Conservation (phyloP, 1,140 invertebrate genomes). For the Panagrolaimus sp. region DNA sequence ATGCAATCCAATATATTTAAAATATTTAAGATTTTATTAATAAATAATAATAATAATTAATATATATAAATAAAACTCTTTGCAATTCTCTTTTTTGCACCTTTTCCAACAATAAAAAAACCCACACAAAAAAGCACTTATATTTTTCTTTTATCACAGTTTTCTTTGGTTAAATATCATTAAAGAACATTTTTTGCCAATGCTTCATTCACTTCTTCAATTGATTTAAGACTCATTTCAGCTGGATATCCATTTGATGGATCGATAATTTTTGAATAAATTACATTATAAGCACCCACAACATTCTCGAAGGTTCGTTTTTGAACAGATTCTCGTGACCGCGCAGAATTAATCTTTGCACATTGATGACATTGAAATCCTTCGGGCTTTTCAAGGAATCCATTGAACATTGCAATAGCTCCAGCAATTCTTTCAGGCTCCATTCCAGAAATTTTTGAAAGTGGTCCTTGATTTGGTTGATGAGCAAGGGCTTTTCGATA, state of each 20-base stretch:
- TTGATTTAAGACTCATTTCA: constrained; percentile 34
- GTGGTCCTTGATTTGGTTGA: constrained; percentile 66
- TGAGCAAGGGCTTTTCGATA: constrained; percentile 77
- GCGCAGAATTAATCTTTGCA: constrained; percentile 42
- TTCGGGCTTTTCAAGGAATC: constrained; percentile 42
- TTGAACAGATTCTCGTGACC: constrained; percentile 50
- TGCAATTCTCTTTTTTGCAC: no score
- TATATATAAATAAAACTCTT: no score
- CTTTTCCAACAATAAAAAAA: no score
- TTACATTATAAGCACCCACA: constrained; percentile 44
- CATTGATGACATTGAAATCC: constrained; percentile 48
- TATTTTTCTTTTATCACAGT: no score
- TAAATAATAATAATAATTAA: no score
- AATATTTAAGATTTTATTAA: no score
- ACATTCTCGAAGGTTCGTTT: constrained; percentile 53
- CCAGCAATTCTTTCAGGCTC: constrained; percentile 78
- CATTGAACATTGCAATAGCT: constrained; percentile 68
- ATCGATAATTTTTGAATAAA: constrained; percentile 44
- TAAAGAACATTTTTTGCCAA: constrained; percentile 8
- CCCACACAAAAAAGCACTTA: no score
- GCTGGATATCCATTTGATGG: constrained; percentile 42
- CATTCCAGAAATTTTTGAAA: constrained; percentile 79
- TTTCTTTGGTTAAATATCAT: no score
- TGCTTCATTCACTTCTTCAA: constrained; percentile 41
- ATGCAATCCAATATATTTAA: no score